Conservation (phyloP, 2,888 invertebrate genomes). For the Thera britannica region DNA sequence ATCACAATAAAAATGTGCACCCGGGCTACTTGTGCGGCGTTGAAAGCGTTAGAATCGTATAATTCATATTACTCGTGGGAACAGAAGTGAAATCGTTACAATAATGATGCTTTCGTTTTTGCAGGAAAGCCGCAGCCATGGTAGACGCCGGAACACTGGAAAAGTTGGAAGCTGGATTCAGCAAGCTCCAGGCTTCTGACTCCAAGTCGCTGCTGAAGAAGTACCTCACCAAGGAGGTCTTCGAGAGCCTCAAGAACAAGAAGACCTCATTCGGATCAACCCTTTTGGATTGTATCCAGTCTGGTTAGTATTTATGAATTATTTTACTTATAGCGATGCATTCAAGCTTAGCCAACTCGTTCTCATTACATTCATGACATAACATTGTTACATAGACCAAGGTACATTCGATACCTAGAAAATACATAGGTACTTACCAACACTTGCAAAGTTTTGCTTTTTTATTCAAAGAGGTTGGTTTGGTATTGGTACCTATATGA, state of each 20-base stretch:
- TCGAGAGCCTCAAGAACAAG: constrained; percentile 96
- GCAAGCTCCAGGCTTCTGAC: constrained; percentile 94
- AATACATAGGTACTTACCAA: too few species aligned
- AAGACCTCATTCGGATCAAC: constrained; percentile 97
- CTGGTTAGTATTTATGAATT: constrained; percentile 85
- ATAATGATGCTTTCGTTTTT: constrained; percentile 56
- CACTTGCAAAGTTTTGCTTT: too few species aligned
- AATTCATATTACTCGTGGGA: constrained; percentile 37
- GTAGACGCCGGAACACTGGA: constrained; percentile 96
- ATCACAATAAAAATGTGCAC: constrained; percentile 69
- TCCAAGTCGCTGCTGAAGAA: constrained; percentile 99
- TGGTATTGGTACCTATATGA: too few species aligned
- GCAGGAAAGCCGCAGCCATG: constrained; percentile 91
- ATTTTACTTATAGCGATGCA: neutral
- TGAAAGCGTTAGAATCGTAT: constrained; percentile 74
- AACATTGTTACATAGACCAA: neutral
- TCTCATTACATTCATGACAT: constrained; percentile 1
- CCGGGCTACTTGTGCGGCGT: constrained; percentile 77
- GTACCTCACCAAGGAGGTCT: constrained; percentile 95
- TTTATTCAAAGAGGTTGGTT: too few species aligned
- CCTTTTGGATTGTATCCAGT: constrained; percentile 97
- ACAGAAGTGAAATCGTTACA: constrained; percentile 28
- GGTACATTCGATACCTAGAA: neutral
- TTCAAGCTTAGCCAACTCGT: constrained; percentile 7
- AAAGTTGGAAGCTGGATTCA: constrained; percentile 95